Conservation (phyloP, 1,140 invertebrate species). For the Zaprionus camerounensis region DNA sequence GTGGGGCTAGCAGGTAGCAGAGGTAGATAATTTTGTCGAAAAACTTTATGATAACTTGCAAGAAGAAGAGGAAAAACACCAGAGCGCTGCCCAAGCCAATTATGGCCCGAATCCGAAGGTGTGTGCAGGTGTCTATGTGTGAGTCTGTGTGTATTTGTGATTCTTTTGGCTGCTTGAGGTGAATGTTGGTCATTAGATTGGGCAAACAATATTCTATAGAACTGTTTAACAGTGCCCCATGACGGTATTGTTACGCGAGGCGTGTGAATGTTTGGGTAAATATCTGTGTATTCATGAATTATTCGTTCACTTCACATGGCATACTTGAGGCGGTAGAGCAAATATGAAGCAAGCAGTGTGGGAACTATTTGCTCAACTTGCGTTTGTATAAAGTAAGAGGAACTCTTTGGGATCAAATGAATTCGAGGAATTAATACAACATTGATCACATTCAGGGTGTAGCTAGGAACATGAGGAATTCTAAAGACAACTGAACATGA, state of each 20-base stretch:
- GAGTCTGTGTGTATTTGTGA: slow-evolving; percentile 10
- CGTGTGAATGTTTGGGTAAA: slow-evolving; percentile 43
- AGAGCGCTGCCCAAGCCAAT: slow-evolving; percentile 11
- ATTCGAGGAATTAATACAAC: not conserved
- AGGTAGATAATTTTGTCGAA: slow-evolving; percentile 23
- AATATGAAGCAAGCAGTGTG: slow-evolving; percentile 16
- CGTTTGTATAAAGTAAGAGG: not conserved
- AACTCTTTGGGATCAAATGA: not conserved
- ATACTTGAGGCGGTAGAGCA: slow-evolving; percentile 7
- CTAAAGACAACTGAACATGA: not conserved
- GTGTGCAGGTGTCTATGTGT: slow-evolving; percentile 17
- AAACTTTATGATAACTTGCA: slow-evolving; percentile 34
- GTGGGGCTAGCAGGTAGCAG: slow-evolving; percentile 4
- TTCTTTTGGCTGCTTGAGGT: slow-evolving; percentile 40
- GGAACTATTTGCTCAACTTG: slow-evolving; percentile 1
- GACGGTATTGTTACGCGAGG: slow-evolving; percentile 17
- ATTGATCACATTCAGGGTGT: not conserved
- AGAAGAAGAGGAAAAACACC: not conserved
- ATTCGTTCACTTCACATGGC: slow-evolving; percentile 35
- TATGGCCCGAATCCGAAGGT: slow-evolving; percentile 13
- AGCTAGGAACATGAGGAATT: not conserved
- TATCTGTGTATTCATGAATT: slow-evolving; percentile 28
- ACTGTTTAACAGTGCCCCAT: slow-evolving; percentile 16
- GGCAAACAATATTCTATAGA: slow-evolving; percentile 38
- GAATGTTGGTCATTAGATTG: slow-evolving; percentile 58